A percentile compares a stretch with the other conserved stretches of the same genome.
These are phyloP conservation scores for Rissa tridactyla DNA, from an alignment of 2,113 vertebrate genomes.

Conservation along the genomic window DNA sequence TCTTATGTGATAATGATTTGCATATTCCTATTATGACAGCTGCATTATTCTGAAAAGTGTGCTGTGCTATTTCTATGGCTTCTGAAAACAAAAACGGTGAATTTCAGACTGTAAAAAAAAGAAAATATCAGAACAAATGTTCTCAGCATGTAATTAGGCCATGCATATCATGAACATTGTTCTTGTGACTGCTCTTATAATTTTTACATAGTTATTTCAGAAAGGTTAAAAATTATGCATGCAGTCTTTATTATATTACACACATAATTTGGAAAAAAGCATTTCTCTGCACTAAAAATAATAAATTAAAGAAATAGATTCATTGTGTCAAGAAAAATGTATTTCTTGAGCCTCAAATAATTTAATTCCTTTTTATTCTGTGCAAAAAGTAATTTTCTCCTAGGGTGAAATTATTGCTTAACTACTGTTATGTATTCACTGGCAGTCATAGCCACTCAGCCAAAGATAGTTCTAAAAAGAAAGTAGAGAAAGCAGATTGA, in stretches of 20 bases:
- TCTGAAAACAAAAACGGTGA: constrained; percentile 57
- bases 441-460: constrained; percentile 34
- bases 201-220: constrained; percentile 55
- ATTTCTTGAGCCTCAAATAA: constrained; percentile 63
- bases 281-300: constrained; percentile 64
- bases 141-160: constrained; percentile 56
- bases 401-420: constrained; percentile 55
- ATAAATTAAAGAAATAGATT: constrained; percentile 65
- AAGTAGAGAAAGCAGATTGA: constrained; percentile 36
- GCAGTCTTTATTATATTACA: constrained; percentile 61
- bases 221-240: constrained; percentile 63
- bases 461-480: constrained; percentile 32
- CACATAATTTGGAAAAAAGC: constrained; percentile 33
- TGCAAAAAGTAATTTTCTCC: constrained; percentile 63
- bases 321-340: constrained; percentile 56
- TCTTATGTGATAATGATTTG: constrained; percentile 63
- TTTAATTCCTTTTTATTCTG: constrained; percentile 66
- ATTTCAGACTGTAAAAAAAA: constrained; percentile 22
- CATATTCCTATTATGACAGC: constrained; percentile 51
- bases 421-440: constrained; percentile 54
- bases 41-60: constrained; percentile 6
- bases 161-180: constrained; percentile 54
- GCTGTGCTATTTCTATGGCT: constrained; percentile 6
- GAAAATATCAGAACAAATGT: constrained; percentile 54
- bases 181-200: constrained; percentile 59